phyloP scores from a whole-genome alignment of 2,797 vertebrate species.

The Ctenopoma kingsleyae region DNA sequence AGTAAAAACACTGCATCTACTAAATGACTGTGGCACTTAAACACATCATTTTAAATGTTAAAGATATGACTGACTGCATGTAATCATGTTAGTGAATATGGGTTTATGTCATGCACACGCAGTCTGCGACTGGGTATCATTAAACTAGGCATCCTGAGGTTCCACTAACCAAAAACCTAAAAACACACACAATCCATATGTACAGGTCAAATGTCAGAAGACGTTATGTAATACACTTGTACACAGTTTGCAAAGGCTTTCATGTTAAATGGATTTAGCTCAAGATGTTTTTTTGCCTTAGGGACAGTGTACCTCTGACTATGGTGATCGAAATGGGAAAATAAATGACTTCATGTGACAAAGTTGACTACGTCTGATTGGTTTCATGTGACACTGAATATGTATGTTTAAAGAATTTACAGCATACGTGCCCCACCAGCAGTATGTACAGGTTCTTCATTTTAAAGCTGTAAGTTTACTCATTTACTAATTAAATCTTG shows the following conservation, averaged over 20 bases:
- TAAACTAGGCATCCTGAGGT: background rate
- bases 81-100: background rate
- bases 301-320: constrained; percentile 41
- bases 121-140: background rate
- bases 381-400: constrained; percentile 20
- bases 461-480: background rate
- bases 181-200: constrained; percentile 2
- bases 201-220: background rate
- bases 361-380: constrained; percentile 1
- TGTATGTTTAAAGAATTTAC: constrained; percentile 14
- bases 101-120: background rate
- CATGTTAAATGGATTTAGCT: constrained; percentile 32
- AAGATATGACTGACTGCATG: background rate
- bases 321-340: constrained; percentile 35
- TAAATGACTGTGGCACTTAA: background rate
- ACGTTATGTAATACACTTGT: constrained; percentile 18
- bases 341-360: constrained; percentile 43
- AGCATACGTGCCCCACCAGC: constrained; percentile 1
- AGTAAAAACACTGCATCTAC: constrained; percentile 1
- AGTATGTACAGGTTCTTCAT: background rate
- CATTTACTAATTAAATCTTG: constrained; percentile 9
- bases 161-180: constrained; percentile 1
- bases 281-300: constrained; percentile 14
- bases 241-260: constrained; percentile 38
- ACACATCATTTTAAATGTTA: constrained; percentile 7